phyloP scores from a whole-genome alignment of 2,888 invertebrate species.

The Lasioglossum villosulum region DNA sequence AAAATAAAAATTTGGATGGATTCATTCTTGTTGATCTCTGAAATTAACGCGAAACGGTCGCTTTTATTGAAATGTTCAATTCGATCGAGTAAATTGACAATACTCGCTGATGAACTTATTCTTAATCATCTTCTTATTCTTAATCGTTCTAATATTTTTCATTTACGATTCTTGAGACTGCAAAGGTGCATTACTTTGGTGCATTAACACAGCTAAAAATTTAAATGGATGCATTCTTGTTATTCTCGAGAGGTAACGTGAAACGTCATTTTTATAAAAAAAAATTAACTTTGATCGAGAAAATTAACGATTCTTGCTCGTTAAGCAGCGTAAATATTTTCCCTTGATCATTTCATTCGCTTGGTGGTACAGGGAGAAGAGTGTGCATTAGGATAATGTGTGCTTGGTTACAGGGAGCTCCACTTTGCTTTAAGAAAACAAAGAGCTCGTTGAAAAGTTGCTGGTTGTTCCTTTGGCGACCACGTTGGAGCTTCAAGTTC shows the following conservation, averaged over 20 bases:
- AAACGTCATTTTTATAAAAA: neutral
- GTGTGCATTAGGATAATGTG: neutral
- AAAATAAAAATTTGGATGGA: too few species aligned
- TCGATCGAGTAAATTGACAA: neutral
- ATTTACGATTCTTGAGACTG: too few species aligned
- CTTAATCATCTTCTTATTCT: too few species aligned
- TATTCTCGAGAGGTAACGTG: too few species aligned
- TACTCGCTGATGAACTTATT: neutral
- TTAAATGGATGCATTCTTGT: too few species aligned
- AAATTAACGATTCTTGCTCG: neutral
- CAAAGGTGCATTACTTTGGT: too few species aligned
- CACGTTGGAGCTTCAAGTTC: constrained; percentile 15
- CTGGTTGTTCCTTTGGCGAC: neutral
- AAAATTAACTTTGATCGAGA: neutral
- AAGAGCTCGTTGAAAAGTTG: neutral
- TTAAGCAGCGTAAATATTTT: neutral
- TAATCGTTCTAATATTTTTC: too few species aligned
- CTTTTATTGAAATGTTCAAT: neutral
- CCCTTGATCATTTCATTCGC: neutral
- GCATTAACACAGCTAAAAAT: too few species aligned
- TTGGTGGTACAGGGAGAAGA: neutral
- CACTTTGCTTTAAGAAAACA: neutral
- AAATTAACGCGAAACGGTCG: too few species aligned
- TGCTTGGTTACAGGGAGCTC: neutral
- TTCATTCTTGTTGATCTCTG: too few species aligned